Base-by-base conservation (phyloP, 2,888 invertebrate species). In the Eupithecia vulgata region DNA sequence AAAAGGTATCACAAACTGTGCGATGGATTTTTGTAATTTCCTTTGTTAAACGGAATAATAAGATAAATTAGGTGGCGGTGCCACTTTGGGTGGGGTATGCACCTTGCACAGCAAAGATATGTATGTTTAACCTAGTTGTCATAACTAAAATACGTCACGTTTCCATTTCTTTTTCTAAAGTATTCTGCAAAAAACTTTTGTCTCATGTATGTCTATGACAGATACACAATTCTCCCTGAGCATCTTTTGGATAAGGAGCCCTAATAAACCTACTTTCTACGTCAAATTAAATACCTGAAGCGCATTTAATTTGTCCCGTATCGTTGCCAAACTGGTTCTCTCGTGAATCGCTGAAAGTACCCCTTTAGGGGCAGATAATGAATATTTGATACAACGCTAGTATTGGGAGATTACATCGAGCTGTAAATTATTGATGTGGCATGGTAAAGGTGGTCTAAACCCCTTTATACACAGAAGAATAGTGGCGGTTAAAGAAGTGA, bases 381-480 rank as follows among this genome's bases (percentile, higher is more conserved):
- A 92, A 91, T 92, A 92, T 92, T 91, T 92, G 91, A 91, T 92
- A 90, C 87, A 86, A 86, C 85, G 83, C 81, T 83, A 84, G 85
- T 87, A 91, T 91, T 86, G 88, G 85, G 79, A 82, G 85, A 84
- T 86, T 84, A 69, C 73, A 30, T 67, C 15, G 76, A 83, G 73
- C 70, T 74, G 62, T 42, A 83, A 82, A 70, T 64, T 66, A 76
- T 21, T 73, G 85, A 84, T 80, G 75, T 70, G 83, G 57, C 25
- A 57, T 25, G 57, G 25, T 13, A 1, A 21, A 57, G 57, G 25
- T 25, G 57, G 13, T 25, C 57, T 45, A 21, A 57, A 5, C 25
- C 57, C 25, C 5, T 52, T 25, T 8, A 5, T 5, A 57, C 52
- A 52, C 5, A 21, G 21, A 52, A 52, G n/a, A 25, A 21, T 25